Conservation (phyloP, 2,888 invertebrate species). For the Acronicta aceris region DNA sequence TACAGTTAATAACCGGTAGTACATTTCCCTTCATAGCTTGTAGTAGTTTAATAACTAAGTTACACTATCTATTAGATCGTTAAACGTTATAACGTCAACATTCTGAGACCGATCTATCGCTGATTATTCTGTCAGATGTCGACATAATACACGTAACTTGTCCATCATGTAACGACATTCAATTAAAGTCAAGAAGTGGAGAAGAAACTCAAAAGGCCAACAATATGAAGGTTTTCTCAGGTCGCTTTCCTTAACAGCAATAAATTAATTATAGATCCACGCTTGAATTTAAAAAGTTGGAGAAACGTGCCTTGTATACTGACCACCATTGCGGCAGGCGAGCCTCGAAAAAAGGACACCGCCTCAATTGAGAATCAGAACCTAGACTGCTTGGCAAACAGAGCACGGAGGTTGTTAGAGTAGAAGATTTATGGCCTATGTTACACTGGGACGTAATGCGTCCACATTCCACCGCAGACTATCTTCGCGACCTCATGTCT, state of each 20-base stretch:
- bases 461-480: slow-evolving; percentile 43
- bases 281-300: too few species aligned
- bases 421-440: slow-evolving; percentile 48
- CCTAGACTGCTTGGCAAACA: slow-evolving; percentile 37
- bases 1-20: too few species aligned
- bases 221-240: too few species aligned
- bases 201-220: too few species aligned
- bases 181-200: background rate
- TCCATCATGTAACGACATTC: too few species aligned
- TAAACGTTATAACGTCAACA: too few species aligned
- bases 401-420: slow-evolving; percentile 28
- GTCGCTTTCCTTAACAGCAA: too few species aligned
- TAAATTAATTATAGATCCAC: too few species aligned
- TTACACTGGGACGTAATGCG: slow-evolving; percentile 34
- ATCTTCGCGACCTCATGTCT: slow-evolving; percentile 18
- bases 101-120: slow-evolving; percentile 39
- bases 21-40: slow-evolving; percentile 16
- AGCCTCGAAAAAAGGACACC: background rate
- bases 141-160: too few species aligned
- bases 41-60: slow-evolving; percentile 45
- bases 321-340: too few species aligned
- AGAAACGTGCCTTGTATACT: too few species aligned
- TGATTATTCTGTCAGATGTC: slow-evolving; percentile 16
- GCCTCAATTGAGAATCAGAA: slow-evolving; percentile 8
- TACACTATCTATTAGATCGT: slow-evolving; percentile 20